Evolutionary conservation across 2,113 vertebrate genomes (phyloP), one percentile per base, ranked within the genome.

Genomic region (Stigmatopora nigra): DNA sequence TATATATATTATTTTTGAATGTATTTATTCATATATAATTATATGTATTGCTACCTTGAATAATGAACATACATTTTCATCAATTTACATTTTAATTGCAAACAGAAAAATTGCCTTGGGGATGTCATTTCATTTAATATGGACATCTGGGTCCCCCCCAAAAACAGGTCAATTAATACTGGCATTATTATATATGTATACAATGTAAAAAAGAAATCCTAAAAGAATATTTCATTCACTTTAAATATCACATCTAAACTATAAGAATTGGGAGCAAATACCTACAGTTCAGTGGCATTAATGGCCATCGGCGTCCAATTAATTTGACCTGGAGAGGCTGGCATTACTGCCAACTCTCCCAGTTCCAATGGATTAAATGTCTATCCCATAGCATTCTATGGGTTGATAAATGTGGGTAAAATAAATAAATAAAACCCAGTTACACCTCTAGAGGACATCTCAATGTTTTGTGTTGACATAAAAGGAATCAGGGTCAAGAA

Each of bases 401-500:
- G 6, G 14, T 49, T 16, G 47, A 36, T 16, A 70, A 80, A 86
- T 86, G 49, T 31, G 25, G 1, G 25, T 1, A 31, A 31, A 31
- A 31, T 31, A 31, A 83, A 84, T 80, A 83, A 73, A 77, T 85
- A 70, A 62, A 72, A 77, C 77, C 79, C 75, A 76, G 77, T 75
- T 75, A 71, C 75, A 77, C 62, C 73, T 66, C 67, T 69, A 66
- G 67, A 70, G 72, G 70, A 60, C 68, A 67, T 67, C 51, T 65
- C 81, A 76, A 70, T 82, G 76, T 72, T 78, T 79, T 78, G 78
- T 67, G 76, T 79, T 81, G 83, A 84, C 82, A 82, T 72, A 81
- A 72, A 78, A 75, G 61, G 53, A 77, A 77, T 82, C 81, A 83
- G 83, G 87, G 87, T 88, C 85, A 89, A 88, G 83, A 82, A 84